phyloP scores from a whole-genome alignment of 2,113 vertebrate genomes.

The Hypanus sabinus region DNA sequence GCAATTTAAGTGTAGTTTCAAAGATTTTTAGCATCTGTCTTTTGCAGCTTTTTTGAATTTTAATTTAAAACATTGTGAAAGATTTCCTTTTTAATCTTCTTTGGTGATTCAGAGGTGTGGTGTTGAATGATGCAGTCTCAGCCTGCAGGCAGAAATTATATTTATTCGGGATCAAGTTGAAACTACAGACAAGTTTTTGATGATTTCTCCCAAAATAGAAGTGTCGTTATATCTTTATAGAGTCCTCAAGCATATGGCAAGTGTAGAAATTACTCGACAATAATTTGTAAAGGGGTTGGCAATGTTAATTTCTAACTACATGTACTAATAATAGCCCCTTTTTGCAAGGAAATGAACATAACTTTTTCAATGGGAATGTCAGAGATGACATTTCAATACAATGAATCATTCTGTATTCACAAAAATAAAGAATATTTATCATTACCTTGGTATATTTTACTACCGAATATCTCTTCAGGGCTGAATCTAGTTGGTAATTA shows the following conservation, averaged over 20 bases:
- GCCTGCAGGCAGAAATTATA: neutral
- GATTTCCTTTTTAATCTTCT: neutral
- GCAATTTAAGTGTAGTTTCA: neutral
- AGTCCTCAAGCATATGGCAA: neutral
- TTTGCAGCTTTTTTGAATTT: neutral
- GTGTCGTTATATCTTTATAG: neutral
- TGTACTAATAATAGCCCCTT: neutral
- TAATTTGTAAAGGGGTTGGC: neutral
- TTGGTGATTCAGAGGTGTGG: neutral
- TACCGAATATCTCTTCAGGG: neutral
- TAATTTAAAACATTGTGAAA: neutral
- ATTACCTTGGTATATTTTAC: neutral
- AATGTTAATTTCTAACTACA: slow-evolving; percentile 3
- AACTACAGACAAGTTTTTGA: neutral
- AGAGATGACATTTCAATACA: neutral
- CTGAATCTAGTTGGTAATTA: neutral
- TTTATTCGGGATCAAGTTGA: neutral
- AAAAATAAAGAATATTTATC: slow-evolving; percentile 4
- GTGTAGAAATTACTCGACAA: neutral
- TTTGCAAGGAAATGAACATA: neutral
- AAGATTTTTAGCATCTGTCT: no score
- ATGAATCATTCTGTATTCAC: neutral
- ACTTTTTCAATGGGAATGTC: neutral
- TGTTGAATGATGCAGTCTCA: neutral
- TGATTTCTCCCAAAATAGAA: slow-evolving; percentile 2